These are phyloP conservation scores for Exocentrus adspersus DNA, from an alignment of 2,888 invertebrate species.

Conservation along the genomic window DNA sequence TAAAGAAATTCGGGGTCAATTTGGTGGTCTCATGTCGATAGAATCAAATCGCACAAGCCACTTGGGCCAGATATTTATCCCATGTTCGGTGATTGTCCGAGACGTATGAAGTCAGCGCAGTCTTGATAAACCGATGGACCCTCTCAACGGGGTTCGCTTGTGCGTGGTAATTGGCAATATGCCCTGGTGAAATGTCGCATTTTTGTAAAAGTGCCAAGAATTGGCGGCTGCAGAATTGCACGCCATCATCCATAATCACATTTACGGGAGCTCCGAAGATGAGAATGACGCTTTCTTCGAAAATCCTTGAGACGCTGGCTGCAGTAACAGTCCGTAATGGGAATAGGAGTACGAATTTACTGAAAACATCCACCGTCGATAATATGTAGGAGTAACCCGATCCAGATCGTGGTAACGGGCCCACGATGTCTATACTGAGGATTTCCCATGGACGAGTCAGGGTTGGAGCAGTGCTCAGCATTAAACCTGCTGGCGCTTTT, in stretches of 20 bases:
- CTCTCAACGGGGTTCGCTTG: slow-evolving; percentile 53
- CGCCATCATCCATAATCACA: neutral
- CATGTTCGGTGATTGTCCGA: slow-evolving; percentile 40
- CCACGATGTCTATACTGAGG: neutral
- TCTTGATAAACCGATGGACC: slow-evolving; percentile 50
- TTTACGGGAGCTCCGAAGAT: neutral
- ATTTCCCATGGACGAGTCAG: neutral
- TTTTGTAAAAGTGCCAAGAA: neutral
- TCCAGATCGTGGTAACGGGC: neutral
- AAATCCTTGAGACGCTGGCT: neutral
- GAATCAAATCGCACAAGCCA: neutral
- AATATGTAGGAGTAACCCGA: neutral
- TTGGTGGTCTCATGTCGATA: neutral
- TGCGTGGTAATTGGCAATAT: neutral
- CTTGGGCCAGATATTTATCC: slow-evolving; percentile 11
- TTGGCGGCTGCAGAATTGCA: neutral
- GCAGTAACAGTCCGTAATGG: neutral
- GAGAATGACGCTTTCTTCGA: neutral
- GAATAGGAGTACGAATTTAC: neutral
- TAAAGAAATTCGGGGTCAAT: neutral
- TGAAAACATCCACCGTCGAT: neutral
- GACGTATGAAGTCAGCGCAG: slow-evolving; percentile 49
- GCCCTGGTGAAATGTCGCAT: neutral
- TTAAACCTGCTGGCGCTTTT: neutral
- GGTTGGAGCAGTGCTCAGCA: neutral